Percentiles rank a stretch among this genome's conserved stretches.
phyloP scores from a whole-genome alignment of 2,113 vertebrate species.

The Crotalus tigris region DNA sequence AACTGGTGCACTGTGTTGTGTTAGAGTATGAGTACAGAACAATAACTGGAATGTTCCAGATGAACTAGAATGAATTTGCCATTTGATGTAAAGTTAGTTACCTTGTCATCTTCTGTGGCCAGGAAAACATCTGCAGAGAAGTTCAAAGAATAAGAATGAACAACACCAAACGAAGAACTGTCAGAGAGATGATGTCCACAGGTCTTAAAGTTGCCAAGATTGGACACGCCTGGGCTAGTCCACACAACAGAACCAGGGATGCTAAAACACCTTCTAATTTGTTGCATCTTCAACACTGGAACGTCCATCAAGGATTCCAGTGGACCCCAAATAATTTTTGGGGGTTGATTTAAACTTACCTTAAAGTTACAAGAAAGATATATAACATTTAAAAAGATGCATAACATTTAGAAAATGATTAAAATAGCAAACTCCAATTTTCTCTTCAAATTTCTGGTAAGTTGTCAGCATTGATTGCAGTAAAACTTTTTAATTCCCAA shows the following conservation, averaged over 20 bases:
- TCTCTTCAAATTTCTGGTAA: background rate
- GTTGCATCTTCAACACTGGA: background rate
- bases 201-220: background rate
- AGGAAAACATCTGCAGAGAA: background rate
- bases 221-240: background rate
- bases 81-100: background rate
- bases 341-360: background rate
- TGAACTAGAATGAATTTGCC: no score
- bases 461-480: background rate
- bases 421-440: background rate
- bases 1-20: background rate
- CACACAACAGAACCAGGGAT: background rate
- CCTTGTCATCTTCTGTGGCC: background rate
- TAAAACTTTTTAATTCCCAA: background rate
- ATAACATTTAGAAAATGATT: background rate
- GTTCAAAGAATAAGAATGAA: background rate
- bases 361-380: background rate
- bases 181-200: background rate
- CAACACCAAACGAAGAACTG: background rate
- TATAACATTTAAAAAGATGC: background rate
- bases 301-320: background rate
- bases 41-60: background rate
- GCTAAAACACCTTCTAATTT: background rate
- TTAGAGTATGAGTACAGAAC: background rate
- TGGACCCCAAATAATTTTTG: background rate